Base-by-base conservation (phyloP, 2,888 invertebrate genomes). In the Myopa tessellatipennis region DNA sequence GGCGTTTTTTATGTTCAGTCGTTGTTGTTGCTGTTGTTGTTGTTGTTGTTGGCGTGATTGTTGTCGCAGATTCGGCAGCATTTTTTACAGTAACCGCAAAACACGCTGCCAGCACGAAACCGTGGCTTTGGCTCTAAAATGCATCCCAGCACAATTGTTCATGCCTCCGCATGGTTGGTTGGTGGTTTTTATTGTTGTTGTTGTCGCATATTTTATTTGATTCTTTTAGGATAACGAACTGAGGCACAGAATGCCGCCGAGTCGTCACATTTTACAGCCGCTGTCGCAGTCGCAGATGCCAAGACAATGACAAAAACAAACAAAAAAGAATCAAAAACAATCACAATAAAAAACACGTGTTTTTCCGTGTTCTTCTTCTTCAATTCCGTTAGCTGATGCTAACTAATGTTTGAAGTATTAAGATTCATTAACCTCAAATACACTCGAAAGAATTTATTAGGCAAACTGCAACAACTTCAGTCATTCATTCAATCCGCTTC, bases 1-100 rank as follows among this genome's bases (percentile, higher is more conserved):
- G 40, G 52, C 65, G 1, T 40, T 60, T 18, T 26, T 52, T 6
- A 68, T 14, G 60, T 38, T 26, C 34, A 52, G 18, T 73, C 38
- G 58, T 60, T 75, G n/a, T 55, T 67, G 75, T 69, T 70, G 63
- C 10, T 58, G 40, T 38, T 72, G 60, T 60, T 60, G 36, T 12
- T 69, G 26, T 52, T 52, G 45, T 12, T 69, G 69, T 5, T 69
- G 7, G 3, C 50, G 40, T 58, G 16, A n/a, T 12, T n/a, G n/a
- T 5, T 26, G 61, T 26, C 26, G 61, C 18, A 63, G 26, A 12
- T 63, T 3, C 26, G 8, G 18, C 7, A 6, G 12, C 14, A 5
- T 7, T 65, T 38, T 65, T 65, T 38, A 38, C 65, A 65, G 38
- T 12, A 16, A 34, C 65, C 76, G 63, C 76, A 69, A 36, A 18